Evolutionary conservation across 1,140 invertebrate genomes (phyloP).

Genomic region (Archivesica marissinica): DNA sequence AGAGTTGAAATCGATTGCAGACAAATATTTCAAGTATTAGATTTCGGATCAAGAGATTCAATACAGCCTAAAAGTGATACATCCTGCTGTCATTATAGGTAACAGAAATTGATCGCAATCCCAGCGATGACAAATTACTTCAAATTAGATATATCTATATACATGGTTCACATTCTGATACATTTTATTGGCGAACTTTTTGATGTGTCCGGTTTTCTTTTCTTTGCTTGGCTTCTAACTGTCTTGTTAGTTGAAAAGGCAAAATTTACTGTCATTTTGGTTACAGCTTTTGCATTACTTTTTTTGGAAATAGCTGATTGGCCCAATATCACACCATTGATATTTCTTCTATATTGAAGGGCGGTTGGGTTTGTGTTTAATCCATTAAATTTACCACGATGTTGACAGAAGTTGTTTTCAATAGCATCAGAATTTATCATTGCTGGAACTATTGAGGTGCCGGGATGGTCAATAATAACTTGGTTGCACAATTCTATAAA

Average conservation of each 20-base stretch:
- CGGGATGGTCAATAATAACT: conserved; percentile 28
- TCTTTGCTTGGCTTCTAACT: conserved; percentile 24
- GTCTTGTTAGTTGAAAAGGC: conserved; percentile 44
- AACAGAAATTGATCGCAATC: too few relatives aligned
- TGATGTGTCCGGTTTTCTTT: conserved; percentile 9
- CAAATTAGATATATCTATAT: too few relatives aligned
- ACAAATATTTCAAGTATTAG: too few relatives aligned
- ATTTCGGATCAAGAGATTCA: too few relatives aligned
- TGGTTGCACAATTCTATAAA: conserved; percentile 44
- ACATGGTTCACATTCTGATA: conserved; percentile 35
- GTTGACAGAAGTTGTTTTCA: conserved; percentile 51
- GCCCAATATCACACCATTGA: conserved; percentile 54
- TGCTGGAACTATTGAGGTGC: conserved; percentile 47
- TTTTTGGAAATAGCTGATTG: conserved; percentile 53
- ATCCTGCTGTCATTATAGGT: too few relatives aligned
- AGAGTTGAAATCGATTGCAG: too few relatives aligned
- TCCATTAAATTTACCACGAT: conserved; percentile 51
- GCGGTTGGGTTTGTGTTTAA: conserved; percentile 51
- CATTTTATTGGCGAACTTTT: conserved; percentile 38
- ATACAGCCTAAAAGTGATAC: too few relatives aligned
- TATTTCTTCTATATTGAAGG: conserved; percentile 47
- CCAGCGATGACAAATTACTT: too few relatives aligned
- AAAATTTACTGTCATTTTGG: conserved; percentile 47
- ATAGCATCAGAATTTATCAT: conserved; percentile 55
- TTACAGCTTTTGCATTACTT: conserved; percentile 56